These are phyloP conservation scores for Synergus japonicus DNA, from an alignment of 2,888 invertebrate species.

Conservation along the genomic window DNA sequence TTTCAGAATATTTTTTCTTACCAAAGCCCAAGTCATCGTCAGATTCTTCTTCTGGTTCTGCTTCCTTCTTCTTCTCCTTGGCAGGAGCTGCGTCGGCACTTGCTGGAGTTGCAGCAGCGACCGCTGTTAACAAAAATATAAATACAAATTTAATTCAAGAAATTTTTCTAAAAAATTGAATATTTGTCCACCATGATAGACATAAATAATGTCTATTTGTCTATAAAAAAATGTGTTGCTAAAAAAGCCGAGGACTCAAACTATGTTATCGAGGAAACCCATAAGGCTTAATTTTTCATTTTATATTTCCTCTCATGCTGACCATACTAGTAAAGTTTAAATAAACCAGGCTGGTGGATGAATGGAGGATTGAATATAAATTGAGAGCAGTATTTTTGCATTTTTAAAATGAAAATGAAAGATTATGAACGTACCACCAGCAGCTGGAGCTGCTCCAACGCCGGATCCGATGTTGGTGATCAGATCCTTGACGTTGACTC, in stretches of 20 bases:
- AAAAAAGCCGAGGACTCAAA: constrained; percentile 46
- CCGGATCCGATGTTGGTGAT: constrained; percentile 96
- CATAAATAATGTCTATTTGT: no score
- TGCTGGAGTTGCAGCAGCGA: constrained; percentile 79
- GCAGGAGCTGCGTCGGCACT: constrained; percentile 82
- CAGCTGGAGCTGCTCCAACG: constrained; percentile 90
- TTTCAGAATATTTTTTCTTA: constrained; percentile 70
- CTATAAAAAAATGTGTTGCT: constrained; percentile 22
- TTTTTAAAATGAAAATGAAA: background rate
- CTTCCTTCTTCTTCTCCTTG: constrained; percentile 87
- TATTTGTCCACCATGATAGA: background rate
- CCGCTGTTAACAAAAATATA: constrained; percentile 43
- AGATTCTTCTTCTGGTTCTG: constrained; percentile 88
- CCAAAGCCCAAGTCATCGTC: constrained; percentile 98
- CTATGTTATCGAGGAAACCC: constrained; percentile 51
- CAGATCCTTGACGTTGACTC: constrained; percentile 94
- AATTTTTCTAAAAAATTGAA: background rate
- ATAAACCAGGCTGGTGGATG: constrained; percentile 70
- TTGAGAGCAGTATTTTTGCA: background rate
- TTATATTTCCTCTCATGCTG: constrained; percentile 69
- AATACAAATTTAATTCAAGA: background rate
- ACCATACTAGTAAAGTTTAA: constrained; percentile 60
- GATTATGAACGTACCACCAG: constrained; percentile 74
- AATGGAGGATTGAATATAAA: constrained; percentile 59
- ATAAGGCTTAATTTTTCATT: constrained; percentile 60